Percentiles rank a stretch among this genome's conserved stretches.
These are phyloP conservation scores for Pantherophis vulpinus DNA, from an alignment of 2,797 vertebrate species.

Conservation along the genomic window DNA sequence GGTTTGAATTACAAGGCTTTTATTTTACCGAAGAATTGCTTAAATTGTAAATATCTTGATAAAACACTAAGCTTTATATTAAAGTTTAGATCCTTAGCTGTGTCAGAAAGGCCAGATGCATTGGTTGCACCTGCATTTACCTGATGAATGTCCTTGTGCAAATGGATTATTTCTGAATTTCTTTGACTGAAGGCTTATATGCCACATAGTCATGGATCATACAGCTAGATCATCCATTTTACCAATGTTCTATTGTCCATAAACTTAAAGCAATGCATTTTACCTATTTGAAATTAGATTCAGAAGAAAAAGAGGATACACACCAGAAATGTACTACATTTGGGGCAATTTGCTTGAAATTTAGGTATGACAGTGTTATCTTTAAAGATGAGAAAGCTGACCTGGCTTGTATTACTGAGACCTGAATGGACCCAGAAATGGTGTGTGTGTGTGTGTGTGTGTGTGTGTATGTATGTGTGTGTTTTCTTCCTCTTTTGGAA, in stretches of 20 bases:
- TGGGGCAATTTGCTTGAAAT: not conserved
- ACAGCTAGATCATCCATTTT: not conserved
- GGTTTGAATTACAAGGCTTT: not conserved
- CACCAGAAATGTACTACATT: not conserved
- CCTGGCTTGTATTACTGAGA: not conserved
- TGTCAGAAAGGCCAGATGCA: not conserved
- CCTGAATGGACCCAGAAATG: not conserved
- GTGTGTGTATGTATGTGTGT: too few species aligned
- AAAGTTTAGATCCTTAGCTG: not conserved
- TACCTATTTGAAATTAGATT: not conserved
- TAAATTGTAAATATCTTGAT: not conserved
- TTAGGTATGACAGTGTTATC: not conserved
- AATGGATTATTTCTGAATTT: not conserved
- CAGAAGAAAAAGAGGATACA: not conserved
- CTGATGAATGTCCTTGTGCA: not conserved
- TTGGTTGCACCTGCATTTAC: not conserved
- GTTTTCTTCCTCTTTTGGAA: not conserved
- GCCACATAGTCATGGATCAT: not conserved
- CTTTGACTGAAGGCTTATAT: not conserved
- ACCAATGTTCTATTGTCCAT: not conserved
- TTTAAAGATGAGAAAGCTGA: not conserved
- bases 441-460: too few species aligned
- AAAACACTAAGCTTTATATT: not conserved
- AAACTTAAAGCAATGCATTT: not conserved
- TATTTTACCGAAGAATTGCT: not conserved